A percentile compares a stretch with the other conserved stretches of the same genome.
Conservation (phyloP, 1,140 invertebrate species). For the Phymorhynchus buccinoides region DNA sequence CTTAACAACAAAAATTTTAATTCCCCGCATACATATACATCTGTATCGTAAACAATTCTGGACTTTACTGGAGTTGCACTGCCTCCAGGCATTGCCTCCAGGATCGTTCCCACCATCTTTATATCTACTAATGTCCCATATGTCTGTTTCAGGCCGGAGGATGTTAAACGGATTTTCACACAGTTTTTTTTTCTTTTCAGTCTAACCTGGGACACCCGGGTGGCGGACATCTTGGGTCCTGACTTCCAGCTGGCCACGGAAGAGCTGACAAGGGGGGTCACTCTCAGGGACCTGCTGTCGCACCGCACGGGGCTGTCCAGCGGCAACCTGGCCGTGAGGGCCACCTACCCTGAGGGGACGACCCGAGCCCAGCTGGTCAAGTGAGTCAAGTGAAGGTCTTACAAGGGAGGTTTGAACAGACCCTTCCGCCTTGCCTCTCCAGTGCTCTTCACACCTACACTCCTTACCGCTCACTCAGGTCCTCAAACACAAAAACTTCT, state of each 20-base stretch:
- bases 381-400: too few relatives aligned
- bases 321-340: neutral
- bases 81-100: too few relatives aligned
- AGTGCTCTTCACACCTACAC: too few relatives aligned
- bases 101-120: too few relatives aligned
- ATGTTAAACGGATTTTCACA: neutral
- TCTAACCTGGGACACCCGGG: constrained; percentile 11
- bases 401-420: too few relatives aligned
- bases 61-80: too few relatives aligned
- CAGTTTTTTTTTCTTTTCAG: neutral
- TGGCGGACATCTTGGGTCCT: constrained; percentile 27
- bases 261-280: constrained; percentile 28
- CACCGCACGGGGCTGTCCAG: constrained; percentile 31
- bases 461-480: too few relatives aligned
- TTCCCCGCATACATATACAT: neutral
- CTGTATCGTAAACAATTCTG: neutral
- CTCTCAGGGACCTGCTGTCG: constrained; percentile 13
- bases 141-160: too few relatives aligned
- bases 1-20: neutral
- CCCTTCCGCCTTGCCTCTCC: too few relatives aligned
- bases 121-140: too few relatives aligned
- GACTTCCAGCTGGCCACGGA: constrained; percentile 27
- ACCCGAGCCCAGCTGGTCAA: constrained; percentile 15
- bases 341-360: constrained; percentile 7
- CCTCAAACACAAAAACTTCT: too few relatives aligned